Base-by-base conservation (phyloP, 1,140 invertebrate genomes). In the Nasonia vitripennis region DNA sequence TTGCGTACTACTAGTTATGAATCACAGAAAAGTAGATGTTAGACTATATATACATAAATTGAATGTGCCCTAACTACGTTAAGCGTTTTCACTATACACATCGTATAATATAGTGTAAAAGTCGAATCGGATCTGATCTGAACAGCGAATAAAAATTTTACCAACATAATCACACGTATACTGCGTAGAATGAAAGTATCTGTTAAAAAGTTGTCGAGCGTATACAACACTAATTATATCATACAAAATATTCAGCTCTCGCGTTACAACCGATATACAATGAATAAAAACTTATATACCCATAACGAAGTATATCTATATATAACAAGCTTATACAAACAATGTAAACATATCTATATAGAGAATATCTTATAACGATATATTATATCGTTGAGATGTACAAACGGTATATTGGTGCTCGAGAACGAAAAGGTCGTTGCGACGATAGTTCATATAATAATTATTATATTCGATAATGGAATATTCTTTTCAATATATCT, bases 21-120 rank as follows among this genome's bases (percentile, higher is more conserved):
- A 85, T 85, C 83, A 85, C 83, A 85, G 83, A 84, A 73, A 84
- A 85, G 70, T 85, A 74, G 45, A 80, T 62, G 81, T 80, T 9
- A 51, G 34, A 71, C 51, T 45, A 80, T 75, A 80, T 75, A 31
- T 80, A 67, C 67, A 79, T 5, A 74, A 79, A 71, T 79, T 27
- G n/a, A 85, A 75, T 45, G 77, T 79, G 31, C 34, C 78, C 68
- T 85, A 67, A 62, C 17, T 85, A 75, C 9, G 9, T 71, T 71
- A 55, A 79, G 31, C 23, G 68, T 68, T 78, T 27, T 78, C 23
- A 48, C 55, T 67, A 31, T 74, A 82, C 12, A 12, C 45, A 51
- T 81, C 27, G 12, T 62, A 31, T 34, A 45, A 45, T 78, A 55
- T 78, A 55, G 41, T 48, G 14, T 71, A 51, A 51, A 20, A 17